phyloP scores from a whole-genome alignment of 2,797 vertebrate species.

The Nasua narica region DNA sequence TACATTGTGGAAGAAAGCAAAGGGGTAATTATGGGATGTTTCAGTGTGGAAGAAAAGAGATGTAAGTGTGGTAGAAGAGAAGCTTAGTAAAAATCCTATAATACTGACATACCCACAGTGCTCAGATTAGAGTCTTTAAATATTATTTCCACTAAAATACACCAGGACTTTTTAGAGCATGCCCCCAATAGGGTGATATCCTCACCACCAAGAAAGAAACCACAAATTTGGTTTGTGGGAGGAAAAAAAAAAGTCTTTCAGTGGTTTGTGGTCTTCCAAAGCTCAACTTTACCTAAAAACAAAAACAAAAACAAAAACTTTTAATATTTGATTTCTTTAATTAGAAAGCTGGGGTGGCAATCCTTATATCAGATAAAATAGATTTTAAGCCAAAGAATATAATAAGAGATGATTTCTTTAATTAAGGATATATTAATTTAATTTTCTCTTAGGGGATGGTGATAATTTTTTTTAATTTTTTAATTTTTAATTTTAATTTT shows the following conservation, averaged over 20 bases:
- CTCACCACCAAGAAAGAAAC: not conserved
- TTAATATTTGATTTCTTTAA: not conserved
- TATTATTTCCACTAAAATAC: not conserved
- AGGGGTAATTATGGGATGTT: not conserved
- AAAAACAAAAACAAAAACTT: not conserved
- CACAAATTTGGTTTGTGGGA: not conserved
- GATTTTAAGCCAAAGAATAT: too few relatives aligned
- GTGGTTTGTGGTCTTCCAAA: not conserved
- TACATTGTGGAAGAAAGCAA: not conserved
- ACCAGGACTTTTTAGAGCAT: not conserved
- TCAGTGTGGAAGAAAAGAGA: not conserved
- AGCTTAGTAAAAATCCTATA: not conserved
- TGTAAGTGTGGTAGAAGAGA: not conserved
- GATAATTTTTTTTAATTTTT: not conserved
- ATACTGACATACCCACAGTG: not conserved
- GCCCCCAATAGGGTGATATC: not conserved
- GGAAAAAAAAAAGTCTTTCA: not conserved
- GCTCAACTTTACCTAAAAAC: not conserved
- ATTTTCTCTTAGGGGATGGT: not conserved
- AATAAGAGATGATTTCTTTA: not conserved
- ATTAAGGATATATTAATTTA: not conserved
- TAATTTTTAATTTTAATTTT: too few relatives aligned
- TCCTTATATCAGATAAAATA: too few relatives aligned
- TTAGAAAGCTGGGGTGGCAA: too few relatives aligned
- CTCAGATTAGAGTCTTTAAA: not conserved